Evolutionary conservation across 2,113 vertebrate genomes (phyloP).

Genomic region (Chionodraco myersi): DNA sequence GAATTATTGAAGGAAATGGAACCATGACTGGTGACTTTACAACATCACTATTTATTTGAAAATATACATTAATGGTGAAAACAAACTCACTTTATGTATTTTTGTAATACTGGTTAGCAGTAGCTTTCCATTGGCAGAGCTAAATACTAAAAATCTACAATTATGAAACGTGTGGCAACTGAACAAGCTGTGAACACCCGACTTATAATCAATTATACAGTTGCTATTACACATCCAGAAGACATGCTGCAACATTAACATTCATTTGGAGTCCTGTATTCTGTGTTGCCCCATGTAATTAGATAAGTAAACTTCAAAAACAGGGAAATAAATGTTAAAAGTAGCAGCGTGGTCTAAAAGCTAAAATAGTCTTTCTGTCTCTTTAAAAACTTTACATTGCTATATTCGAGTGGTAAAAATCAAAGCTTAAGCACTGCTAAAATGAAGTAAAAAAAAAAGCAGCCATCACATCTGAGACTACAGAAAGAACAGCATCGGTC

Average conservation of each 20-base stretch:
- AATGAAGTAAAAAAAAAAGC: slow-evolving; percentile 8
- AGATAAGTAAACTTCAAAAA: neutral
- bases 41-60: neutral
- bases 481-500: neutral
- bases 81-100: neutral
- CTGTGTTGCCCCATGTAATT: neutral
- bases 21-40: neutral
- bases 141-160: neutral
- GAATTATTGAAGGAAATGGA: neutral
- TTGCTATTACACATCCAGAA: neutral
- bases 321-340: neutral
- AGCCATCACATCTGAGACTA: neutral
- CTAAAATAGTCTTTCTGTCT: neutral
- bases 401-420: neutral
- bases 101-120: neutral
- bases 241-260: neutral
- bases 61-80: neutral
- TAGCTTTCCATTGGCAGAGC: neutral
- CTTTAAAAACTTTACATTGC: neutral
- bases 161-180: neutral
- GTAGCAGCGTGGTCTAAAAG: neutral
- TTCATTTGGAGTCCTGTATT: neutral
- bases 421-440: neutral
- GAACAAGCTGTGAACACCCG: neutral
- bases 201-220: neutral